Evolutionary conservation across 2,888 invertebrate species (phyloP).

Genomic region (Merodon equestris): DNA sequence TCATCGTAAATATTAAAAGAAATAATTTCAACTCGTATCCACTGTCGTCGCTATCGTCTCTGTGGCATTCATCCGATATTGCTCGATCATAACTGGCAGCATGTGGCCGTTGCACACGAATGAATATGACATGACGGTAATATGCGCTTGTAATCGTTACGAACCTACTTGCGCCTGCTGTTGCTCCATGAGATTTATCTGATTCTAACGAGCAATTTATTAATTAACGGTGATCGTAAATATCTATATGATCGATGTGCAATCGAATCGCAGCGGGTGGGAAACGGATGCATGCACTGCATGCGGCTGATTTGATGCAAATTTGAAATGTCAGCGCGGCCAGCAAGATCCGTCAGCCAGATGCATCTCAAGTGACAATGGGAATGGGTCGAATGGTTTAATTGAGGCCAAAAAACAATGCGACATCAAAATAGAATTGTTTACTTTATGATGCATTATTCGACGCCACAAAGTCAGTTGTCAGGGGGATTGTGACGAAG

Average conservation of each 20-base stretch:
- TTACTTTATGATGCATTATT: constrained; percentile 39
- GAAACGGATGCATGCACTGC: constrained; percentile 14
- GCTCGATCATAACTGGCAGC: constrained; percentile 63
- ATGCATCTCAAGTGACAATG: too few relatives aligned
- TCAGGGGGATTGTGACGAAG: constrained; percentile 14
- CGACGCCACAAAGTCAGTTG: constrained; percentile 13
- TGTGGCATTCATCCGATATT: constrained; percentile 62
- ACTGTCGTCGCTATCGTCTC: constrained; percentile 25
- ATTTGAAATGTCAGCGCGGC: neutral
- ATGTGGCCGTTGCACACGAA: constrained; percentile 1
- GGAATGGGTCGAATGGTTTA: constrained; percentile 33
- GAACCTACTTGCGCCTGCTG: constrained; percentile 21
- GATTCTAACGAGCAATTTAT: constrained; percentile 62
- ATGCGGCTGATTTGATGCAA: neutral
- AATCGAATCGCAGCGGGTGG: constrained; percentile 1
- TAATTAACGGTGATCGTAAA: constrained; percentile 61
- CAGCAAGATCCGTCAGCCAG: too few relatives aligned
- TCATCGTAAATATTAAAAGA: constrained; percentile 67
- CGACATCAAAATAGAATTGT: constrained; percentile 22
- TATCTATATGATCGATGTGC: constrained; percentile 57
- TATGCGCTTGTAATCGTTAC: constrained; percentile 35
- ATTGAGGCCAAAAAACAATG: constrained; percentile 26
- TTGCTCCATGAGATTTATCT: constrained; percentile 56
- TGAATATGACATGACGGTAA: constrained; percentile 40
- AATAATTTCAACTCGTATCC: constrained; percentile 54